Conservation (phyloP, 37 sponge, comb jelly and placozoan genomes). For the Eunapius fragilis region DNA sequence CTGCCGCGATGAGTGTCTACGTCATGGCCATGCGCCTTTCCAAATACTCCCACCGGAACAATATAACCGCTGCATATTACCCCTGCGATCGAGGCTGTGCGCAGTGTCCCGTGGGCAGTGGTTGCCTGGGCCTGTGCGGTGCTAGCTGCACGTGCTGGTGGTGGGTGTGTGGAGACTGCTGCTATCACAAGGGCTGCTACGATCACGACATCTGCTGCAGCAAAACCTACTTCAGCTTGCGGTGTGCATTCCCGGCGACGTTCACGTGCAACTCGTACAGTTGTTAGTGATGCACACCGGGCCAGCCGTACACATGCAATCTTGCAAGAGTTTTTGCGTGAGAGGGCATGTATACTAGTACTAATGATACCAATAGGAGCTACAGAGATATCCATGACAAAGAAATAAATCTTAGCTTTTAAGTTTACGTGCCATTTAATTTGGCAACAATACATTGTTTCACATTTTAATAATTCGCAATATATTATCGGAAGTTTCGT, state of each 20-base stretch:
- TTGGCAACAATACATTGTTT: no score
- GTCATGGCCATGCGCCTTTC: not conserved
- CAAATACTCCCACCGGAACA: not conserved
- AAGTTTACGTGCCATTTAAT: no score
- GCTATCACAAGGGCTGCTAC: conserved; percentile 83
- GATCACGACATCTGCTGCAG: conserved; percentile 84
- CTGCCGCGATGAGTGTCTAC: not conserved
- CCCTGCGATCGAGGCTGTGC: not conserved
- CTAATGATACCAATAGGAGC: no score
- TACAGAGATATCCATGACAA: no score
- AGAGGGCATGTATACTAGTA: no score
- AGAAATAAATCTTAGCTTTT: no score
- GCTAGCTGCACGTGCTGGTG: conserved; percentile 77
- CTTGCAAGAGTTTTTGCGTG: no score
- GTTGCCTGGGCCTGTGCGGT: conserved; percentile 84
- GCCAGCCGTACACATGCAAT: no score
- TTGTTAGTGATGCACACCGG: not conserved
- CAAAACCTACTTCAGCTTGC: conserved; percentile 1
- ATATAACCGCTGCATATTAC: not conserved
- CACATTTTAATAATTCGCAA: no score
- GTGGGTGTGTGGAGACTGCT: conserved; percentile 91
- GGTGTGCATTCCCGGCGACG: not conserved
- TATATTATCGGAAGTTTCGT: no score
- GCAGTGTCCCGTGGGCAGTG: conserved; percentile 26
- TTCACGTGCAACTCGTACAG: not conserved